These are phyloP conservation scores for Catalaphyllia jardinei DNA, from an alignment of 64 coral and sea anemone species.

Conservation along the genomic window DNA sequence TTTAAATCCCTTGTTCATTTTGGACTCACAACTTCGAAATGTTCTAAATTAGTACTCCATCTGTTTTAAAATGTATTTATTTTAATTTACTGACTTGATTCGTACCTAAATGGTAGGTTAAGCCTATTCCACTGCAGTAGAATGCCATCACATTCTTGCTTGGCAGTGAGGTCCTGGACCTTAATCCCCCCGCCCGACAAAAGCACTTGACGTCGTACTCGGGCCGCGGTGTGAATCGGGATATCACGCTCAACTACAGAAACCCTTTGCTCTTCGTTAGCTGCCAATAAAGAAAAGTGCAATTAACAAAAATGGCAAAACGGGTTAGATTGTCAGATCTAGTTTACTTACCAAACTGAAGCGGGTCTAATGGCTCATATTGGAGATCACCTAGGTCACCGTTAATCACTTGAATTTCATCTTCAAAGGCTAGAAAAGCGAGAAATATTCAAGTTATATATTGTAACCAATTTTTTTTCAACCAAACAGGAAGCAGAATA, in stretches of 20 bases:
- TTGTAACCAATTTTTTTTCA: neutral
- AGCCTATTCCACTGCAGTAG: conserved; percentile 37
- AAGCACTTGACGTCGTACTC: conserved; percentile 24
- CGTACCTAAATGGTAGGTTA: conserved; percentile 35
- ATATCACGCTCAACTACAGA: neutral
- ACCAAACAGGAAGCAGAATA: neutral
- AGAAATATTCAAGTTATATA: neutral
- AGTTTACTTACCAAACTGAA: neutral
- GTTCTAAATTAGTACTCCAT: too few relatives aligned
- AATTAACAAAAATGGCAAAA: neutral
- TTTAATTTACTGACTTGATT: too few relatives aligned
- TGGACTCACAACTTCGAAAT: too few relatives aligned
- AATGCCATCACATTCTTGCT: conserved; percentile 55
- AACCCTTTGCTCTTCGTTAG: neutral
- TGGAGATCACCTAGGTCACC: neutral
- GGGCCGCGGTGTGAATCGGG: neutral
- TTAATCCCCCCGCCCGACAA: neutral
- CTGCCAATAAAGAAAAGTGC: neutral
- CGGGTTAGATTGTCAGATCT: too few relatives aligned
- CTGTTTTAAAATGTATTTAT: too few relatives aligned
- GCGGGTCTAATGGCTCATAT: neutral
- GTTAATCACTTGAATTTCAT: conserved; percentile 24
- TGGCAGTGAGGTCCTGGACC: conserved; percentile 57
- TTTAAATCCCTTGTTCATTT: too few relatives aligned
- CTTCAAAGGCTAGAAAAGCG: neutral